Percentiles rank a stretch among this genome's conserved stretches.
These are phyloP conservation scores for Drosophila punjabiensis DNA, from an alignment of 1,140 invertebrate genomes.

Conservation along the genomic window DNA sequence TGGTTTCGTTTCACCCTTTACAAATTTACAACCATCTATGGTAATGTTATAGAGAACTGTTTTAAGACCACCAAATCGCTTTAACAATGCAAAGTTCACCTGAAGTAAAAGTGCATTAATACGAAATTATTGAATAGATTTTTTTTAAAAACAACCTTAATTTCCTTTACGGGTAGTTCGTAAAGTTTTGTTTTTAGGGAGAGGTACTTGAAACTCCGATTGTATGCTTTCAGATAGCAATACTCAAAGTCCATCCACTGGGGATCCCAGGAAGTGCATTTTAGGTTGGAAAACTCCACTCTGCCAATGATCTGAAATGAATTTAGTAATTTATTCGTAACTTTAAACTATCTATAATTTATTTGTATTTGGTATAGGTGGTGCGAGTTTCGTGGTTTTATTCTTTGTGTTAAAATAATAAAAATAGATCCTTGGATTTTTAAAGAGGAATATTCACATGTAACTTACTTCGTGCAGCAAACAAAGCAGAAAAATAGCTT, in stretches of 20 bases:
- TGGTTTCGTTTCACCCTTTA: not conserved
- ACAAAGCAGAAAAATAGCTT: not conserved
- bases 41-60: conserved; percentile 1
- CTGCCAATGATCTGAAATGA: not conserved
- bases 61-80: not conserved
- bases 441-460: not conserved
- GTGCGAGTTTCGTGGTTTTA: too few relatives aligned
- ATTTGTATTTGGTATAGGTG: too few relatives aligned
- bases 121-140: not conserved
- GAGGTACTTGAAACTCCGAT: conserved; percentile 6
- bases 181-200: conserved; percentile 4
- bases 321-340: not conserved
- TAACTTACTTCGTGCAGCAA: not conserved
- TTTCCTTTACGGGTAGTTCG: not conserved
- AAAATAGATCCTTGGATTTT: too few relatives aligned
- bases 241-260: conserved; percentile 19
- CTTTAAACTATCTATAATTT: too few relatives aligned
- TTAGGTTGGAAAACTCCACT: conserved; percentile 10
- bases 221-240: conserved; percentile 13
- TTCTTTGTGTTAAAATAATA: too few relatives aligned
- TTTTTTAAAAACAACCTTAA: not conserved
- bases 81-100: not conserved
- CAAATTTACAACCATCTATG: conserved; percentile 1
- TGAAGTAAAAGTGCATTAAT: not conserved
- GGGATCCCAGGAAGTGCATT: conserved; percentile 4